Evolutionary conservation across 1,140 invertebrate genomes (phyloP).

Genomic region (Phenacoccus solenopsis): DNA sequence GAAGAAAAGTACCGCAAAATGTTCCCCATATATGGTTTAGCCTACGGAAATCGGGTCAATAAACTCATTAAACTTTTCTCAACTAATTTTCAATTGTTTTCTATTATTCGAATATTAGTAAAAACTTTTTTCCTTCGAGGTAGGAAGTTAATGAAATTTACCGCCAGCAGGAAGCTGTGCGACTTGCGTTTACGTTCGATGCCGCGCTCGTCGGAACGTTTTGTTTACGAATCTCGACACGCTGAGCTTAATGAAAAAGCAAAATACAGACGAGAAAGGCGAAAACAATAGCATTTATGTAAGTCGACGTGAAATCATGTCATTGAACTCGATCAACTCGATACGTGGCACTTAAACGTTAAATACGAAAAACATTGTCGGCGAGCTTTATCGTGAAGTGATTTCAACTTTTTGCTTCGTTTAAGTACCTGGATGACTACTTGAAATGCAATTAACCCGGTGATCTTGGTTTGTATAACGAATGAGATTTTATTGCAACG

Average conservation of each 20-base stretch:
- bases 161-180: too few relatives aligned
- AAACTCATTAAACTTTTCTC: not conserved
- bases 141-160: too few relatives aligned
- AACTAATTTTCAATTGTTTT: not conserved
- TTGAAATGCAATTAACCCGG: too few relatives aligned
- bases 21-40: not conserved
- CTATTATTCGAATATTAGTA: not conserved
- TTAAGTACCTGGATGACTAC: too few relatives aligned
- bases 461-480: too few relatives aligned
- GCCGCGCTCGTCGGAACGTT: too few relatives aligned
- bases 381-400: not conserved
- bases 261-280: not conserved
- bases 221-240: too few relatives aligned
- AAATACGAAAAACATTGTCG: not conserved
- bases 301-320: not conserved
- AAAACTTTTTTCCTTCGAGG: not conserved
- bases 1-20: conserved; percentile 11
- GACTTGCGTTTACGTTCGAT: too few relatives aligned
- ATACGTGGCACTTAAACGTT: not conserved
- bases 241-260: too few relatives aligned
- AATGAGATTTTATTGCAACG: too few relatives aligned
- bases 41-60: not conserved
- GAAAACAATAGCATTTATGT: too few relatives aligned
- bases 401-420: too few relatives aligned
- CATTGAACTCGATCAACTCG: not conserved